Conservation (phyloP, 1,140 invertebrate species). For the Drosophila biarmipes region DNA sequence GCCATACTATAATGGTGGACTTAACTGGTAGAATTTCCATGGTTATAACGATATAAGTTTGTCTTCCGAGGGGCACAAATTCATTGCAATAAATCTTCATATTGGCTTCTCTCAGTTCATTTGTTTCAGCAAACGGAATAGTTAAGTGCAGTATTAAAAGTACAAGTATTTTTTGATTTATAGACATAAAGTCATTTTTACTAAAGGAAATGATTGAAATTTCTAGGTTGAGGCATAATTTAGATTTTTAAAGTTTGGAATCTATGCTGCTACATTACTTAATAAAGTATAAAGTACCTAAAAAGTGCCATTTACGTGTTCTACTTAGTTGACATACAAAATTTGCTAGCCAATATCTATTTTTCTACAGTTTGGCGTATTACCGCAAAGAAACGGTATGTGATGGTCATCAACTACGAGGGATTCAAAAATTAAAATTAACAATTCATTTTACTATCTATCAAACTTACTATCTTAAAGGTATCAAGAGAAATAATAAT, state of each 20-base stretch:
- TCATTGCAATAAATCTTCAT: conserved; percentile 36
- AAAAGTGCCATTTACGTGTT: too few relatives aligned
- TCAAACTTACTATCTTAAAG: conserved; percentile 46
- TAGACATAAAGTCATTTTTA: conserved; percentile 35
- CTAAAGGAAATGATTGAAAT: conserved; percentile 6
- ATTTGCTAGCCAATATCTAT: not conserved
- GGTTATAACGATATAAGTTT: conserved; percentile 24
- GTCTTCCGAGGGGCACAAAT: conserved; percentile 16
- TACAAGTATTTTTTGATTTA: conserved; percentile 19
- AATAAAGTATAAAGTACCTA: too few relatives aligned
- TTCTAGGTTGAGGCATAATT: not conserved
- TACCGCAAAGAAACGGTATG: conserved; percentile 46
- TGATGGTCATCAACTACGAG: conserved; percentile 52
- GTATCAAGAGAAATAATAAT: conserved; percentile 52
- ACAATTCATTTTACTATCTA: too few relatives aligned
- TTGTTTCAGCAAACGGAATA: not conserved
- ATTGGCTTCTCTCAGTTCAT: conserved; percentile 2
- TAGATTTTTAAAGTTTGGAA: not conserved
- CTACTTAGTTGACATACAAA: too few relatives aligned
- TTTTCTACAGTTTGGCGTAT: conserved; percentile 35
- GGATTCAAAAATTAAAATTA: too few relatives aligned
- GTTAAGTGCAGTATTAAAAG: conserved; percentile 5
- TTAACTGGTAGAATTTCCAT: conserved; percentile 8
- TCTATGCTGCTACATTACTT: not conserved
- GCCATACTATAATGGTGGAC: not conserved